Evolutionary conservation across 2,113 vertebrate species (phyloP).

Genomic region (Cyprinodon tularosa): DNA sequence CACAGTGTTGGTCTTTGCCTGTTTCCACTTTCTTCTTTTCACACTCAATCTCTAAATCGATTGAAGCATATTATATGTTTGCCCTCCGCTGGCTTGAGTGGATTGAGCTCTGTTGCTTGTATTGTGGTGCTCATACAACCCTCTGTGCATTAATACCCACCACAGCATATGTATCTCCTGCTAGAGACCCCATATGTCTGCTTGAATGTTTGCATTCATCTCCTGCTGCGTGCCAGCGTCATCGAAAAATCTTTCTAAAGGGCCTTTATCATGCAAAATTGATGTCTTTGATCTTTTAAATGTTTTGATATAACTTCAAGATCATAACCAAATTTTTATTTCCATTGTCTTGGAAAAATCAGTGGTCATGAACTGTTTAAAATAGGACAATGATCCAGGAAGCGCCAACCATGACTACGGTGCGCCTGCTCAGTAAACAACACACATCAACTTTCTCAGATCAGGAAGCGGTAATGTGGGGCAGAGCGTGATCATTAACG

Average conservation of each 20-base stretch:
- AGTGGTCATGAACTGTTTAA: too few species aligned
- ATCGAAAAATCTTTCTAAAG: background rate
- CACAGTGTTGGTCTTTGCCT: background rate
- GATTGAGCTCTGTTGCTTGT: slow-evolving; percentile 15
- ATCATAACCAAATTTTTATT: too few species aligned
- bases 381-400: too few species aligned
- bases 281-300: too few species aligned
- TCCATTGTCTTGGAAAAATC: too few species aligned
- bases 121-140: slow-evolving; percentile 36
- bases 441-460: too few species aligned
- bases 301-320: too few species aligned
- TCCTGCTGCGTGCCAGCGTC: background rate
- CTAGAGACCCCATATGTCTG: slow-evolving; percentile 25
- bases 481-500: too few species aligned
- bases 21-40: slow-evolving; percentile 2
- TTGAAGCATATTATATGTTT: slow-evolving; percentile 21
- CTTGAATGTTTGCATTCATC: slow-evolving; percentile 1
- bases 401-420: too few species aligned
- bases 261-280: background rate
- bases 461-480: too few species aligned
- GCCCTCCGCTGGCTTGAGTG: slow-evolving; percentile 41
- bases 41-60: slow-evolving; percentile 4
- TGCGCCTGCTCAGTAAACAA: too few species aligned
- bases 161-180: slow-evolving; percentile 38
- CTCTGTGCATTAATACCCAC: slow-evolving; percentile 30